Evolutionary conservation across 2,113 vertebrate species (phyloP).

Genomic region (Prunella fulvescens): DNA sequence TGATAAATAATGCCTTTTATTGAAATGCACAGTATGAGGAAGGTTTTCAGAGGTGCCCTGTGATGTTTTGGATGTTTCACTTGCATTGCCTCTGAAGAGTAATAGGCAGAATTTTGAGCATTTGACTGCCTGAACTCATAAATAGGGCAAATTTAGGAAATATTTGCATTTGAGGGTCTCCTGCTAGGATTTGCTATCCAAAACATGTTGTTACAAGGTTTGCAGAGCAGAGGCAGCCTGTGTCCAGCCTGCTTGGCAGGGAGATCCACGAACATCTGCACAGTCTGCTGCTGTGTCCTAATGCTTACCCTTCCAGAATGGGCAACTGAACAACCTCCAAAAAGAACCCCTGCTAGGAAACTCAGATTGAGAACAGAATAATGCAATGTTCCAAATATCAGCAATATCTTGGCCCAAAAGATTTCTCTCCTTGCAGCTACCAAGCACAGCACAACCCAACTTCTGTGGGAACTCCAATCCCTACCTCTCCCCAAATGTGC

Average conservation of each 20-base stretch:
- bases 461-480: not conserved
- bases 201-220: accelerated
- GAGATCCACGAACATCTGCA: not conserved
- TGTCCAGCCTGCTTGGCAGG: not conserved
- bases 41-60: not conserved
- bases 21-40: not conserved
- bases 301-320: not conserved
- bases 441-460: accelerated
- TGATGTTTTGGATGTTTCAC: not conserved
- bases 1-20: not conserved
- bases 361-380: not conserved
- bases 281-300: not conserved
- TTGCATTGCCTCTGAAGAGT: not conserved
- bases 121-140: not conserved
- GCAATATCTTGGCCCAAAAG: not conserved
- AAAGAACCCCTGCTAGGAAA: not conserved
- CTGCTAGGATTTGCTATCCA: not conserved
- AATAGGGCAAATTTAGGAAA: not conserved
- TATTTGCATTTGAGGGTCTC: not conserved
- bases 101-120: not conserved
- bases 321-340: not conserved
- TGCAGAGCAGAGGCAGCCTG: not conserved
- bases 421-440: not conserved
- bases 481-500: not conserved
- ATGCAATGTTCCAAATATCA: not conserved